These are phyloP conservation scores for Microchirus variegatus DNA, from an alignment of 2,797 vertebrate genomes.

Conservation along the genomic window DNA sequence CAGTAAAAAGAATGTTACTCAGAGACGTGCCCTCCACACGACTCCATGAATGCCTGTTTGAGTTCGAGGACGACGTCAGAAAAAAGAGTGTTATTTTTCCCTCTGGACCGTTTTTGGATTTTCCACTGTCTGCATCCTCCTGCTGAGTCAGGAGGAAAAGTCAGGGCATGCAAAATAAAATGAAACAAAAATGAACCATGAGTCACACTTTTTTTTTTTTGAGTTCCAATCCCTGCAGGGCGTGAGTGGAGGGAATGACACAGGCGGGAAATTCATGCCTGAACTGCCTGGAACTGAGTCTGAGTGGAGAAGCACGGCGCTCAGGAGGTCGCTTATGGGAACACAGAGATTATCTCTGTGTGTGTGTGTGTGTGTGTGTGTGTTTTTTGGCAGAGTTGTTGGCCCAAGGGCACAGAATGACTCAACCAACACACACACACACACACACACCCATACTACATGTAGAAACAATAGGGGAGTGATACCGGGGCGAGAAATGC, in stretches of 20 bases:
- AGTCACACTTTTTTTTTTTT: slow-evolving; percentile 60
- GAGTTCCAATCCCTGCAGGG: slow-evolving; percentile 32
- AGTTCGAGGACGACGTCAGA: slow-evolving; percentile 8
- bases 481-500: slow-evolving; percentile 11
- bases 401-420: slow-evolving; percentile 46
- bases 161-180: slow-evolving; percentile 12
- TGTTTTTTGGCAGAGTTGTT: slow-evolving; percentile 51
- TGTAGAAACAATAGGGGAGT: slow-evolving; percentile 37
- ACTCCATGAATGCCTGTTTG: slow-evolving; percentile 3
- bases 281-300: slow-evolving; percentile 47
- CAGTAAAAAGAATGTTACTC: slow-evolving; percentile 1
- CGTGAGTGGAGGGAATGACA: slow-evolving; percentile 48
- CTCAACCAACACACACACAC: slow-evolving; percentile 16
- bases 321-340: slow-evolving; percentile 60
- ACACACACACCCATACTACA: slow-evolving; percentile 12
- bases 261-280: slow-evolving; percentile 59
- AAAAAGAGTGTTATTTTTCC: slow-evolving; percentile 7
- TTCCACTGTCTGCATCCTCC: slow-evolving; percentile 38
- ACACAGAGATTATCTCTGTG: slow-evolving; percentile 44
- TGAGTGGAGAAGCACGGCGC: slow-evolving; percentile 27
- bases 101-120: slow-evolving; percentile 23
- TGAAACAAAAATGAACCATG: slow-evolving; percentile 24
- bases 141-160: slow-evolving; percentile 44
- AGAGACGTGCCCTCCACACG: slow-evolving; percentile 1
- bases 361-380: slow-evolving; percentile 28